Evolutionary conservation across 2,797 vertebrate species (phyloP).

Genomic region (Fringilla coelebs): DNA sequence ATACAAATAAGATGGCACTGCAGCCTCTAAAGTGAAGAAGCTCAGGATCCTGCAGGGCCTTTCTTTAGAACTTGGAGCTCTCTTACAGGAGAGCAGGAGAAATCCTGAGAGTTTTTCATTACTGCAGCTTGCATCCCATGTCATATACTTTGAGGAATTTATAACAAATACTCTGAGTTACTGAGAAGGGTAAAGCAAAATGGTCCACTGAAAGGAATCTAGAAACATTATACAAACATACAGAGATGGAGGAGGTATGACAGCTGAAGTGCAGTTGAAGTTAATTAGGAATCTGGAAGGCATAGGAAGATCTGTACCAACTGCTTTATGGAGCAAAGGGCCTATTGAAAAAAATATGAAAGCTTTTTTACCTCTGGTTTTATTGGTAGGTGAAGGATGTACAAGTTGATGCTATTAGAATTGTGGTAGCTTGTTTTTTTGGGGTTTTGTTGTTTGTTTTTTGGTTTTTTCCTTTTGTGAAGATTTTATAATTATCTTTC

Average conservation of each 20-base stretch:
- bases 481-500: background rate
- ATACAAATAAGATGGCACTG: background rate
- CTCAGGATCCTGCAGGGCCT: background rate
- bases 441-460: background rate
- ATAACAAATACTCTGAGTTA: background rate
- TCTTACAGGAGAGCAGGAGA: background rate
- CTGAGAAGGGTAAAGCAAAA: background rate
- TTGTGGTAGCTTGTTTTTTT: background rate
- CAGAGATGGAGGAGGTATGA: background rate
- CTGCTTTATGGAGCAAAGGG: background rate
- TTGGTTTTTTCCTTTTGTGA: background rate
- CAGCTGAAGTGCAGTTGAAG: background rate
- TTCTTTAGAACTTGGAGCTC: background rate
- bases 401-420: background rate
- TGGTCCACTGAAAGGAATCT: background rate
- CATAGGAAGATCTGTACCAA: background rate
- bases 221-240: background rate
- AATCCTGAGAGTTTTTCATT: background rate
- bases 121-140: fast-evolving
- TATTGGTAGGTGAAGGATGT: background rate
- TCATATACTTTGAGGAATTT: background rate
- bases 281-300: background rate
- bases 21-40: background rate
- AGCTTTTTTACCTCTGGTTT: background rate
- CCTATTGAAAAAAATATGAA: background rate